These are phyloP conservation scores for Elephantulus edwardii DNA, from an alignment of 2,113 vertebrate species.

Conservation along the genomic window DNA sequence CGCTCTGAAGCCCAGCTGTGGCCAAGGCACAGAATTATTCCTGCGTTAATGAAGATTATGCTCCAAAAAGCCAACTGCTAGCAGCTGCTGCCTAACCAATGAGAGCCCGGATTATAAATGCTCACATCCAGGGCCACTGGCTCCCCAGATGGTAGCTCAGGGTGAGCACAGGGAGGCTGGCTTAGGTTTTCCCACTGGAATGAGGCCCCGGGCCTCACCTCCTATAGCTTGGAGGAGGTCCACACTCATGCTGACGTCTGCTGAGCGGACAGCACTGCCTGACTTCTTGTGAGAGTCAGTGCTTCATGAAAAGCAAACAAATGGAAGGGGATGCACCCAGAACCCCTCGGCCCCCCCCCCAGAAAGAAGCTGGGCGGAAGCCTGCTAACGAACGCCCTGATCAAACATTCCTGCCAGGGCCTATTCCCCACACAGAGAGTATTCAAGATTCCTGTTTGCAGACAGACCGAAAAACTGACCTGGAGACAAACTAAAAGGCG, in stretches of 20 bases:
- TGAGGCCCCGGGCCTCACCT: background rate
- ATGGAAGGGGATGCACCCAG: background rate
- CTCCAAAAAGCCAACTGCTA: background rate
- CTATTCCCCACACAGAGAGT: too few relatives aligned
- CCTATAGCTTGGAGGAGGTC: background rate
- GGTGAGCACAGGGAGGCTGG: background rate
- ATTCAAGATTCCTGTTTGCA: too few relatives aligned
- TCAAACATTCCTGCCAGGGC: too few relatives aligned
- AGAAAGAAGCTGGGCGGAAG: background rate
- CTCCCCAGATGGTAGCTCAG: background rate
- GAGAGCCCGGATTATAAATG: constrained; percentile 10
- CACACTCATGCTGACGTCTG: background rate
- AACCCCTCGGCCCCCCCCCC: background rate
- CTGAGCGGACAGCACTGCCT: background rate
- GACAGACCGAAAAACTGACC: too few relatives aligned
- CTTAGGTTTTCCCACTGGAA: background rate
- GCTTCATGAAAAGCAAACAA: background rate
- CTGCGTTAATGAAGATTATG: background rate
- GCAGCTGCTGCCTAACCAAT: constrained; percentile 5
- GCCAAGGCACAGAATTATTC: background rate
- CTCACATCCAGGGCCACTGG: constrained; percentile 19
- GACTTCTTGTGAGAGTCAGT: background rate
- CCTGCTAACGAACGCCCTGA: background rate
- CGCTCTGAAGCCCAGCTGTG: constrained; percentile 11
- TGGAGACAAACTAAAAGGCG: too few relatives aligned